A percentile compares a stretch with the other conserved stretches of the same genome.
phyloP scores from a whole-genome alignment of 2,888 invertebrate genomes.

The Drosophila phalerata region DNA sequence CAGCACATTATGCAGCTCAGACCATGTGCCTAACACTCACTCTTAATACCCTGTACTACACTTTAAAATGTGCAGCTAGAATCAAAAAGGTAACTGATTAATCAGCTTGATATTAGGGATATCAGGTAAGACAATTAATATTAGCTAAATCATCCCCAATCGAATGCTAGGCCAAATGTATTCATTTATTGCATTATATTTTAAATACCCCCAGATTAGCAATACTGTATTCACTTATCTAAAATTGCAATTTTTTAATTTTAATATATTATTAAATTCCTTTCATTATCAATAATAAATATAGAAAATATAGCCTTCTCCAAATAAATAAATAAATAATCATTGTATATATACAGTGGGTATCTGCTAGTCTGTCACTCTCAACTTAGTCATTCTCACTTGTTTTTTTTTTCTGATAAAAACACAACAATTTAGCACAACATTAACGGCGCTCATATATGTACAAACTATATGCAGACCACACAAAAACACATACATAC shows the following conservation, averaged over 20 bases:
- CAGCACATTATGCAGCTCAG: conserved; percentile 36
- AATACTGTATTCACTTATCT: too few species aligned
- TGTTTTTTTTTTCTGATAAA: conserved; percentile 62
- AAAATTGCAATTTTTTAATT: too few species aligned
- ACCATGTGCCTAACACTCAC: conserved; percentile 24
- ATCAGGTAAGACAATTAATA: neutral
- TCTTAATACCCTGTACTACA: conserved; percentile 42
- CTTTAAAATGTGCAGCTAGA: too few species aligned
- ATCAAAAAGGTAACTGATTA: neutral
- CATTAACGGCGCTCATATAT: conserved; percentile 68
- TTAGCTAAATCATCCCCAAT: neutral
- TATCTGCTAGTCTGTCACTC: neutral
- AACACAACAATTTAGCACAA: conserved; percentile 64
- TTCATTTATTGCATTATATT: too few species aligned
- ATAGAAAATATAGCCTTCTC: too few species aligned
- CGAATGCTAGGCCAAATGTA: too few species aligned
- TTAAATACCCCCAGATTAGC: too few species aligned
- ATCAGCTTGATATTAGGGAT: neutral
- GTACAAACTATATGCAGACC: conserved; percentile 40
- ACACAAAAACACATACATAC: conserved; percentile 35
- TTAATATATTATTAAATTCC: neutral
- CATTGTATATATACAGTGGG: neutral
- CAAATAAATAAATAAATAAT: neutral
- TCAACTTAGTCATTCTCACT: neutral
- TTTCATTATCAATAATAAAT: neutral